Conservation (phyloP, 2,113 vertebrate species). For the Embiotoca jacksoni region DNA sequence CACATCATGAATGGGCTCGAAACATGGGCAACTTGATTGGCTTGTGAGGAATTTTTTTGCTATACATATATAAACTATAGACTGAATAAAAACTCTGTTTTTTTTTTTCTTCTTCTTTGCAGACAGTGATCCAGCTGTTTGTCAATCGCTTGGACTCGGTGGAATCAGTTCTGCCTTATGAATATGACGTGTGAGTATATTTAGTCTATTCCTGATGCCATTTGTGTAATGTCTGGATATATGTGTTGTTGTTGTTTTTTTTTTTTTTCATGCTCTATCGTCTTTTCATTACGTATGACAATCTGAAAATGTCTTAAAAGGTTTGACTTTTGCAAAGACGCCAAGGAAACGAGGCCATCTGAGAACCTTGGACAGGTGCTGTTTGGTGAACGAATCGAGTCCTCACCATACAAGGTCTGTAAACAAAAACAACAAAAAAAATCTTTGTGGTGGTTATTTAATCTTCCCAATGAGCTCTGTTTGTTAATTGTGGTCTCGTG, state of each 20-base stretch:
- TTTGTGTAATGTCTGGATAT: neutral
- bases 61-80: neutral
- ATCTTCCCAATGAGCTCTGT: neutral
- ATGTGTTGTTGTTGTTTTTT: neutral
- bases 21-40: neutral
- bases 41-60: neutral
- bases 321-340: constrained; percentile 97
- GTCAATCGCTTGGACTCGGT: constrained; percentile 99
- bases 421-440: constrained; percentile 1
- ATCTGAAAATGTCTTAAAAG: constrained; percentile 74
- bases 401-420: constrained; percentile 94
- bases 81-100: neutral
- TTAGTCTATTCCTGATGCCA: neutral
- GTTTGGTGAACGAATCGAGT: constrained; percentile 98
- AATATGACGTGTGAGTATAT: constrained; percentile 95
- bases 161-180: constrained; percentile 98
- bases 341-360: constrained; percentile 91
- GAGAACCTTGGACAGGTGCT: constrained; percentile 99
- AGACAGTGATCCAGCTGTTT: constrained; percentile 92
- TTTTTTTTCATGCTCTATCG: neutral
- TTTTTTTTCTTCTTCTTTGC: constrained; percentile 54
- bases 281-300: neutral
- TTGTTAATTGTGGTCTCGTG: neutral
- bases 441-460: neutral
- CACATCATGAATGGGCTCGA: neutral